phyloP scores from a whole-genome alignment of 1,140 invertebrate genomes.

The Streblospio benedicti region DNA sequence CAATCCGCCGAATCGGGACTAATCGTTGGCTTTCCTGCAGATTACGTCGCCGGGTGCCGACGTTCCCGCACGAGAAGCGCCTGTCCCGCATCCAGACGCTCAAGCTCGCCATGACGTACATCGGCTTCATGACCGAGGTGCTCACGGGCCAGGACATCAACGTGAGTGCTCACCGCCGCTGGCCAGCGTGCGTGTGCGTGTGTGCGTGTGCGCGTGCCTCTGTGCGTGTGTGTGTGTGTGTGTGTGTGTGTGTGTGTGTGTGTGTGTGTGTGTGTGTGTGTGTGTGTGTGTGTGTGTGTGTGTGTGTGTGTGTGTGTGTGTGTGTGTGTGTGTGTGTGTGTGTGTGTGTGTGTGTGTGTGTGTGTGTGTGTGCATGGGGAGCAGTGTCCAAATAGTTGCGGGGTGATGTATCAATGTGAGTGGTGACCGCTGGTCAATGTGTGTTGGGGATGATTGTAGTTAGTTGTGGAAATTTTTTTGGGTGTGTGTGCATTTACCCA shows the following conservation, averaged over 20 bases:
- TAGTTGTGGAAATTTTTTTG: too few relatives aligned
- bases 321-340: conserved; percentile 1
- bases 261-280: not conserved
- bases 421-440: too few relatives aligned
- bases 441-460: too few relatives aligned
- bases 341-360: not conserved
- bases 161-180: too few relatives aligned
- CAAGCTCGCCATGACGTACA: conserved; percentile 82
- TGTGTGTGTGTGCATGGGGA: not conserved
- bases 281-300: conserved; percentile 4
- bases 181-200: not conserved
- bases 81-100: conserved; percentile 92
- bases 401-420: too few relatives aligned
- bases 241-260: conserved; percentile 1
- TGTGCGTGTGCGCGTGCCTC: too few relatives aligned
- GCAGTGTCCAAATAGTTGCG: too few relatives aligned
- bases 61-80: conserved; percentile 95
- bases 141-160: conserved; percentile 46
- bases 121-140: conserved; percentile 78
- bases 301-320: conserved; percentile 6
- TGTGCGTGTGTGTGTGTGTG: too few relatives aligned
- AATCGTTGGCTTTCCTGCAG: conserved; percentile 57
- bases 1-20: too few relatives aligned
- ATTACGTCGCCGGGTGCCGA: conserved; percentile 75
- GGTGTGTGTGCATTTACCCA: too few relatives aligned